Evolutionary conservation across 2,888 invertebrate species (phyloP), one percentile per base, ranked within the genome.

Genomic region (Ethmia dodecea): DNA sequence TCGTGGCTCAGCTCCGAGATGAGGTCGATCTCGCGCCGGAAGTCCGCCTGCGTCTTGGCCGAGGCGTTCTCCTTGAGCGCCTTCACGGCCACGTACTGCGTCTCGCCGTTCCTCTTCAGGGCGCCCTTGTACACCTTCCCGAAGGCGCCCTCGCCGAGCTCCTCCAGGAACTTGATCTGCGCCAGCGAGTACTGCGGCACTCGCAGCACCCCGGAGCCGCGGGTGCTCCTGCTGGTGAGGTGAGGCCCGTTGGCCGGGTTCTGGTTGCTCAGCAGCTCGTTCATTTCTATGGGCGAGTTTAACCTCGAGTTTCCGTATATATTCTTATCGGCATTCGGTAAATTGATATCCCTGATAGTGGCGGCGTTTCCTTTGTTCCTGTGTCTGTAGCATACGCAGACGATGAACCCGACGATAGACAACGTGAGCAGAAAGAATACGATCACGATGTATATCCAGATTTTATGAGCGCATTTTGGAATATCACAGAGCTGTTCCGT

Each of bases 81-180:
- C 73, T 98, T 98, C 1, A 98, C 94, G 10, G 97, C 97, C 0
- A 98, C 96, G 73, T 92, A 93, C 40, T 91, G 90, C 37, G 91
- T 90, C 14, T 91, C 91, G 28, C 88, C 88, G 42, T 88, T 87
- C 57, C 88, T 89, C n/a, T 89, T 88, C 34, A 98, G 83, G 67
- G 97, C 96, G 1, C 98, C 98, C 79, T 97, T 97, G 72, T 96
- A 99, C 0, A 98, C 98, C 87, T 96, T 97, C 75, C 98, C 98
- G 73, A 98, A 99, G 16, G 97, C 97, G 8, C 99, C 98, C 81
- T 98, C 97, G 13, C 98, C 98, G 16, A 98, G 81, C 72, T 97
- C 96, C 67, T 97, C 95, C 29, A 96, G 88, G 65, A 97, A 95
- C 46, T 92, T 89, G 0, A 96, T 93, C 70, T 95, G 94, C 39